Evolutionary conservation across 2,113 vertebrate genomes (phyloP).

Genomic region (Apteryx mantelli): DNA sequence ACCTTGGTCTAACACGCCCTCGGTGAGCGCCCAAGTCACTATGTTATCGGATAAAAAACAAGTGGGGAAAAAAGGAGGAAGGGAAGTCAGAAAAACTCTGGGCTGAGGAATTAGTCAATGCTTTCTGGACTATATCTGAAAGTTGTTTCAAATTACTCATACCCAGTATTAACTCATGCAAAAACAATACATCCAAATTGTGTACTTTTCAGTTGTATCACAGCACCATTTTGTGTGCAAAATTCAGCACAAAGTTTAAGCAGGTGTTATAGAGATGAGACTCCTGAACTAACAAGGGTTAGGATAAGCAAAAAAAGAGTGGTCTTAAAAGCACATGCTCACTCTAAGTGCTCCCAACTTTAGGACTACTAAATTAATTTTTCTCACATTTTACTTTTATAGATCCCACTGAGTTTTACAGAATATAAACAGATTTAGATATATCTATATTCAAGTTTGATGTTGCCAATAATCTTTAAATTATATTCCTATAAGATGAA

Average conservation of each 20-base stretch:
- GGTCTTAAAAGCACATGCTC: neutral
- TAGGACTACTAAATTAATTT: neutral
- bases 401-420: neutral
- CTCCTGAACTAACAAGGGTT: neutral
- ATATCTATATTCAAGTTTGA: neutral
- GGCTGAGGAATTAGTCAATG: neutral
- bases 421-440: neutral
- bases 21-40: neutral
- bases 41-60: neutral
- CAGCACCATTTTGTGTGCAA: too few relatives aligned
- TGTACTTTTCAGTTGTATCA: neutral
- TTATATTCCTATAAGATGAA: neutral
- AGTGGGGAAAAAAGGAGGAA: neutral
- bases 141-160: neutral
- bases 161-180: neutral
- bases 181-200: neutral
- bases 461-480: neutral
- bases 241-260: neutral
- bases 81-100: neutral
- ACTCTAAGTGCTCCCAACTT: neutral
- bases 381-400: neutral
- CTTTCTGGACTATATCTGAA: fast-evolving
- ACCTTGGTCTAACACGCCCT: neutral
- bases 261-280: neutral
- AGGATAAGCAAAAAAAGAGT: neutral